A percentile compares a stretch with the other conserved stretches of the same genome.
These are phyloP conservation scores for Anastatus disparis DNA, from an alignment of 1,140 invertebrate species.

Conservation along the genomic window DNA sequence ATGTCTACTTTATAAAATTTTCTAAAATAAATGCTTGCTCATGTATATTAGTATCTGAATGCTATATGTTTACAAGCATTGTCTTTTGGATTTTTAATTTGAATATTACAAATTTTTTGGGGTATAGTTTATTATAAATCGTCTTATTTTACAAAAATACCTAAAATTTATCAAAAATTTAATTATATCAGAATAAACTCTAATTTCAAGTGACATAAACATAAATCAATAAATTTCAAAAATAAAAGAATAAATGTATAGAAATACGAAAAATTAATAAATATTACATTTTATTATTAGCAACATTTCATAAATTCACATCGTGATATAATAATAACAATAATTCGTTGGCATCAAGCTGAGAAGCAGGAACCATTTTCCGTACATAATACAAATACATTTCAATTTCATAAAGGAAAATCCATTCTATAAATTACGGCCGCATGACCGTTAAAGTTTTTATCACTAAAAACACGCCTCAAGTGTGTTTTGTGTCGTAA, in stretches of 20 bases:
- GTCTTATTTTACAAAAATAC: too few species aligned
- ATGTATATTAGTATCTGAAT: too few species aligned
- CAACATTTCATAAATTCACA: not conserved
- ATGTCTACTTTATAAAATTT: too few species aligned
- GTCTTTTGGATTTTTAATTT: too few species aligned
- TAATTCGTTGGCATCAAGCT: too few species aligned
- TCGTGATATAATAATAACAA: not conserved
- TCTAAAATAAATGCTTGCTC: too few species aligned
- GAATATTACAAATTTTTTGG: too few species aligned
- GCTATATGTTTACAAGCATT: too few species aligned
- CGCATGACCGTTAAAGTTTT: slow-evolving; percentile 27
- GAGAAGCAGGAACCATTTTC: not conserved
- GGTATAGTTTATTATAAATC: too few species aligned
- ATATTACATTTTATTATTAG: not conserved
- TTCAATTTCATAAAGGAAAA: slow-evolving; percentile 33
- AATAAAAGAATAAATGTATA: not conserved
- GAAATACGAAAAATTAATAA: not conserved
- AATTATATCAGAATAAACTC: not conserved
- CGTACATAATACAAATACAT: slow-evolving; percentile 20
- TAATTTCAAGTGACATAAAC: too few species aligned
- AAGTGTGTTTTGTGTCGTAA: slow-evolving; percentile 15
- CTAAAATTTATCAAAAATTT: not conserved
- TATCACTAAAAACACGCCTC: slow-evolving; percentile 30
- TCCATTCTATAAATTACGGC: slow-evolving; percentile 18
- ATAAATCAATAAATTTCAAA: too few species aligned